Percentiles rank a stretch among this genome's conserved stretches.
Conservation (phyloP, 1,140 invertebrate genomes). For the Palaemon carinicauda region DNA sequence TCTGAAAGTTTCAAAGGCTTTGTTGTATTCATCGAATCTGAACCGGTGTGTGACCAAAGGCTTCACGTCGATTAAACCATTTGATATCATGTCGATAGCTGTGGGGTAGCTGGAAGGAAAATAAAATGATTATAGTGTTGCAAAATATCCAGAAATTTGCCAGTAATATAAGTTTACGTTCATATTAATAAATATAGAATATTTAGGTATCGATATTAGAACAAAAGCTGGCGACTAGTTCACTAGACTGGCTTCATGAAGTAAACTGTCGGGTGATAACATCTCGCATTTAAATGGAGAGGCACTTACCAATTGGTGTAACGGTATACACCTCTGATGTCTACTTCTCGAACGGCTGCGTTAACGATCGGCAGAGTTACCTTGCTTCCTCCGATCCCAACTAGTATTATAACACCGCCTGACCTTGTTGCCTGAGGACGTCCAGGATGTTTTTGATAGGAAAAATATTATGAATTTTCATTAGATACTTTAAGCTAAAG, state of each 20-base stretch:
- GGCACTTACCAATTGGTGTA: constrained; percentile 68
- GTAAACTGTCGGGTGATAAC: neutral
- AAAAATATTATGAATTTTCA: no score
- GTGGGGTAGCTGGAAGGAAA: constrained; percentile 73
- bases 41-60: constrained; percentile 92
- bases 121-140: neutral
- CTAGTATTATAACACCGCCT: constrained; percentile 82
- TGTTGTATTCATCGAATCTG: constrained; percentile 70
- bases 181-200: neutral
- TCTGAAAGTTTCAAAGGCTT: constrained; percentile 77
- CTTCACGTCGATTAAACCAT: constrained; percentile 84
- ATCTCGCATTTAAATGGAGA: neutral
- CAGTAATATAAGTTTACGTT: no score
- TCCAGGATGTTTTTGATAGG: no score
- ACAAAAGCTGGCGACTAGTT: neutral
- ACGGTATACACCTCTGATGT: constrained; percentile 85
- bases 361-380: constrained; percentile 81
- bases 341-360: constrained; percentile 83
- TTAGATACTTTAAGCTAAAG: no score
- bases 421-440: constrained; percentile 73
- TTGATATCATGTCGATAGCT: constrained; percentile 83
- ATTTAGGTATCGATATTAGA: neutral
- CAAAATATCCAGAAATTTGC: neutral
- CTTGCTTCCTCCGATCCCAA: constrained; percentile 83
- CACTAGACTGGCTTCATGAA: neutral